Conservation (phyloP, 1,140 invertebrate species). For the Hyphantria cunea region DNA sequence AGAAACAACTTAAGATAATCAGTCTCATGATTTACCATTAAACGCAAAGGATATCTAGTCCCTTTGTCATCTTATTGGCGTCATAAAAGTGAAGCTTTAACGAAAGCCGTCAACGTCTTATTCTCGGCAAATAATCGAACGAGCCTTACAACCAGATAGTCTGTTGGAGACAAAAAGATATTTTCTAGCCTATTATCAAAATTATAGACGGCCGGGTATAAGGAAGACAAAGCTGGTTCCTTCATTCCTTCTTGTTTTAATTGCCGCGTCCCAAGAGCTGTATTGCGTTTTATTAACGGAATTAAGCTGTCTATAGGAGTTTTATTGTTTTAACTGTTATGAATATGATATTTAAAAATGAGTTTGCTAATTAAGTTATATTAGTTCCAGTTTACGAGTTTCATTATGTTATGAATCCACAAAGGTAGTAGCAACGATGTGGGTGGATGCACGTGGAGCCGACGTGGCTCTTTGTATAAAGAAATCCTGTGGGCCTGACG, state of each 20-base stretch:
- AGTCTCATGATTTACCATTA: conserved; percentile 38
- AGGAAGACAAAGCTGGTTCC: conserved; percentile 56
- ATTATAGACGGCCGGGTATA: conserved; percentile 69
- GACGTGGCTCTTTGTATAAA: conserved; percentile 61
- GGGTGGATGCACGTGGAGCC: conserved; percentile 35
- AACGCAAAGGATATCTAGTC: conserved; percentile 22
- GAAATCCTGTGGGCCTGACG: conserved; percentile 50
- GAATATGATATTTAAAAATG: conserved; percentile 2
- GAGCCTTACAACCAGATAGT: conserved; percentile 58
- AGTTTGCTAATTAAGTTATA: conserved; percentile 23
- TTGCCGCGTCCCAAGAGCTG: conserved; percentile 62
- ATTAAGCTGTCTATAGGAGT: conserved; percentile 56
- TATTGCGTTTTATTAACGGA: conserved; percentile 70
- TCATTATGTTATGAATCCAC: conserved; percentile 31
- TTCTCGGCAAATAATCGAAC: conserved; percentile 65
- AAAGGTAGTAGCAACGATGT: conserved; percentile 35
- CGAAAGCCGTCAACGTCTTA: conserved; percentile 45
- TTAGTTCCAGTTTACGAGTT: conserved; percentile 8
- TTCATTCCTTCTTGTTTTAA: conserved; percentile 70
- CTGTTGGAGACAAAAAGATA: conserved; percentile 73
- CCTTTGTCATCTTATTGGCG: conserved; percentile 58
- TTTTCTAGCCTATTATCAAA: conserved; percentile 80
- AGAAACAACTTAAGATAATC: conserved; percentile 34
- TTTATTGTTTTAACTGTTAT: conserved; percentile 31
- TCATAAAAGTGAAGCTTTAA: conserved; percentile 49